Conservation (phyloP, 2,113 vertebrate species). For the Lota lota region DNA sequence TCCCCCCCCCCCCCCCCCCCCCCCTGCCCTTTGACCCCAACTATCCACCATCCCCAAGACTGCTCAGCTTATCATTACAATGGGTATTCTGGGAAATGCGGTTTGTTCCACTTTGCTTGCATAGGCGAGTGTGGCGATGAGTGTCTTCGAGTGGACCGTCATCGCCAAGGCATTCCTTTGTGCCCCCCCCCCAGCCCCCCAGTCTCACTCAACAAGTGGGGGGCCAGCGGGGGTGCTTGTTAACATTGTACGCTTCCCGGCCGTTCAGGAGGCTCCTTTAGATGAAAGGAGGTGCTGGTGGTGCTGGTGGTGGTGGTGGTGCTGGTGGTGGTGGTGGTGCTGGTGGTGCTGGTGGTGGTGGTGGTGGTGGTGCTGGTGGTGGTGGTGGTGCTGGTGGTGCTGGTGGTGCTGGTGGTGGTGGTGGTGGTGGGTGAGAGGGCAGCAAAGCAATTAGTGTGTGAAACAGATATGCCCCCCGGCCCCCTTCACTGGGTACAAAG, state of each 20-base stretch:
- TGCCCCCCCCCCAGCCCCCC: not conserved
- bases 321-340: too few species aligned
- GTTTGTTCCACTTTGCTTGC: not conserved
- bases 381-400: not conserved
- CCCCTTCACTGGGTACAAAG: conserved; percentile 39
- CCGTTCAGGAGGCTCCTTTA: not conserved
- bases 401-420: not conserved
- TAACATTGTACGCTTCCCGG: conserved; percentile 31
- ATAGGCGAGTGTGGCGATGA: not conserved
- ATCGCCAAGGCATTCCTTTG: not conserved
- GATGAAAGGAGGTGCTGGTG: not conserved
- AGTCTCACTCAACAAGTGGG: conserved; percentile 26
- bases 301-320: not conserved
- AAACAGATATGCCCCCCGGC: conserved; percentile 52
- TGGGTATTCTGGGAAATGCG: not conserved
- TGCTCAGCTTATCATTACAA: conserved; percentile 18
- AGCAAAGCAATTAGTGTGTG: conserved; percentile 50
- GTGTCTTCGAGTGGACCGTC: not conserved
- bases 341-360: not conserved
- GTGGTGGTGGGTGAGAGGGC: not conserved
- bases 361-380: not conserved
- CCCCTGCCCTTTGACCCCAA: not conserved
- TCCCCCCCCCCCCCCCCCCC: not conserved
- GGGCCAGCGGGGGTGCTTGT: conserved; percentile 17
- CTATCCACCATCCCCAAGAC: not conserved